Conservation (phyloP, 2,113 vertebrate species). For the Danionella cerebrum region DNA sequence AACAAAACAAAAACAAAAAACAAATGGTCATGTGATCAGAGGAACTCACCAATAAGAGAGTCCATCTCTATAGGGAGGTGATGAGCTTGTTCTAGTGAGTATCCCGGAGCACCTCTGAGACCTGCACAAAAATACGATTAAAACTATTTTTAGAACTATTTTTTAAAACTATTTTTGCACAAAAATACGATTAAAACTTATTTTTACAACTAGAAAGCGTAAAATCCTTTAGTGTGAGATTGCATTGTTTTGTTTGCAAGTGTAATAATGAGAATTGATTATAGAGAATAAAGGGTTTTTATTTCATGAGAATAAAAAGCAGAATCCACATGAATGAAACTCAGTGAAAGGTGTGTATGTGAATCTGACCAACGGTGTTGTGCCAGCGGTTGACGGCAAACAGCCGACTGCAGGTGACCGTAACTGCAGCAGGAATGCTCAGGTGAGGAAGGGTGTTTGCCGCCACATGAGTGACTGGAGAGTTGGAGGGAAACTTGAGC, state of each 20-base stretch:
- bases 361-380: slow-evolving; percentile 89
- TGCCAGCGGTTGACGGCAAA: slow-evolving; percentile 99
- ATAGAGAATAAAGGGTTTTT: too few species aligned
- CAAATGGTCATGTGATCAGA: not conserved
- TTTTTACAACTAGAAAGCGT: too few species aligned
- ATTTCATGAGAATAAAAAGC: too few species aligned
- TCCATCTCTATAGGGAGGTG: slow-evolving; percentile 75
- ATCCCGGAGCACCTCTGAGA: slow-evolving; percentile 69
- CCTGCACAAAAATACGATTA: slow-evolving; percentile 41
- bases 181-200: too few species aligned
- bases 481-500: slow-evolving; percentile 98
- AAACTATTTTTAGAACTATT: not conserved
- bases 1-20: not conserved
- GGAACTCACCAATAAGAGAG: slow-evolving; percentile 65
- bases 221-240: too few species aligned
- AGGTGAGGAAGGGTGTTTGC: slow-evolving; percentile 97
- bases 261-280: too few species aligned
- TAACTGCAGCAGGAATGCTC: slow-evolving; percentile 93
- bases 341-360: too few species aligned
- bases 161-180: too few species aligned
- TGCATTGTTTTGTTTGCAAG: too few species aligned
- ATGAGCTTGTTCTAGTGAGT: slow-evolving; percentile 71
- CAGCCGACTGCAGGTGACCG: slow-evolving; percentile 93
- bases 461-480: slow-evolving; percentile 92
- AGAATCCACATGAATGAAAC: too few species aligned